phyloP scores from a whole-genome alignment of 2,888 invertebrate genomes.

The Pasiphila rectangulata region DNA sequence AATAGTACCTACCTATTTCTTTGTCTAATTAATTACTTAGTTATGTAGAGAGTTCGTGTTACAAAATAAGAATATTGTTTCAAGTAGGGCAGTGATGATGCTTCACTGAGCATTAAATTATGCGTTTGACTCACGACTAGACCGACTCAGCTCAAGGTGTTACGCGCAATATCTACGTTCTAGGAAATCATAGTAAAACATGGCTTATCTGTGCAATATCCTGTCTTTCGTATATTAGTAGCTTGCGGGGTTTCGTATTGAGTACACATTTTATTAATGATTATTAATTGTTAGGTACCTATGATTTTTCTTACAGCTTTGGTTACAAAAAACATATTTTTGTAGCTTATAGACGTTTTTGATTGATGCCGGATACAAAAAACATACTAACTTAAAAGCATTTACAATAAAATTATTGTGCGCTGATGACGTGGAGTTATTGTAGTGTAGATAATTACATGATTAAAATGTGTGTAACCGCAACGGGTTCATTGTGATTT shows the following conservation, averaged over 20 bases:
- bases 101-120: slow-evolving; percentile 57
- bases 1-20: not conserved
- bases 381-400: slow-evolving; percentile 36
- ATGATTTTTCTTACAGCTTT: slow-evolving; percentile 20
- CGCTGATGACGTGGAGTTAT: slow-evolving; percentile 44
- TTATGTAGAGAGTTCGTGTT: slow-evolving; percentile 31
- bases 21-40: slow-evolving; percentile 1
- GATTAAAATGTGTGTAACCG: slow-evolving; percentile 51
- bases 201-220: slow-evolving; percentile 37
- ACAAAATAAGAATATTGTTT: slow-evolving; percentile 19
- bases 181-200: slow-evolving; percentile 40
- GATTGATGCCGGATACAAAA: slow-evolving; percentile 34
- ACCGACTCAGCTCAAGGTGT: slow-evolving; percentile 37
- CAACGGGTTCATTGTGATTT: slow-evolving; percentile 51
- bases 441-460: slow-evolving; percentile 56
- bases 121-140: slow-evolving; percentile 46
- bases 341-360: slow-evolving; percentile 25
- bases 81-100: slow-evolving; percentile 37
- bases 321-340: slow-evolving; percentile 24
- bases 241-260: slow-evolving; percentile 27
- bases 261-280: slow-evolving; percentile 7
- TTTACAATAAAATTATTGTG: slow-evolving; percentile 44
- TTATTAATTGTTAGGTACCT: slow-evolving; percentile 3
- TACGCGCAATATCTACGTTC: slow-evolving; percentile 41
- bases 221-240: slow-evolving; percentile 38